A percentile compares a stretch with the other conserved stretches of the same genome.
phyloP scores from a whole-genome alignment of 2,797 vertebrate genomes.

The Sphaeramia orbicularis region DNA sequence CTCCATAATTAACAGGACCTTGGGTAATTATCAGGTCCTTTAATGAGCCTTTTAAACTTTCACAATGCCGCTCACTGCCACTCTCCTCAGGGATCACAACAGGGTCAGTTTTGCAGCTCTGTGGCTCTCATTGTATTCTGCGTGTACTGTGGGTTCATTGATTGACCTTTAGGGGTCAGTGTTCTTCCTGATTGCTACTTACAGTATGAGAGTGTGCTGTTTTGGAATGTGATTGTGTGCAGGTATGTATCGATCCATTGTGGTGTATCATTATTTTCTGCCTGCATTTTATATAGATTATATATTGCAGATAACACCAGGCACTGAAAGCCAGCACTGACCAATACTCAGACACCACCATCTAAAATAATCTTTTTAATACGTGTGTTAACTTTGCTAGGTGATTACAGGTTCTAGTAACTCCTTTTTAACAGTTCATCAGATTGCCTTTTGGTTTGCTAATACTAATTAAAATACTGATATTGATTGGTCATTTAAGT shows the following conservation, averaged over 20 bases:
- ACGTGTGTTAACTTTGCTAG: background rate
- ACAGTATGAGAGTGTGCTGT: background rate
- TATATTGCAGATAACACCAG: background rate
- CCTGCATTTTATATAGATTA: background rate
- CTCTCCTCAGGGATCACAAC: conserved; percentile 47
- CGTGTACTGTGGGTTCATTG: conserved; percentile 21
- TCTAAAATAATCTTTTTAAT: conserved; percentile 6
- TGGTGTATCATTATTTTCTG: conserved; percentile 7
- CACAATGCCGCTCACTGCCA: conserved; percentile 15
- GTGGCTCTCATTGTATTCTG: conserved; percentile 3
- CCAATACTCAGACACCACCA: background rate
- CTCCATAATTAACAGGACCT: conserved; percentile 72
- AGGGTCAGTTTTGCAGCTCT: conserved; percentile 37
- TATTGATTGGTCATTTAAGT: conserved; percentile 9
- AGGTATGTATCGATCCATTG: conserved; percentile 35
- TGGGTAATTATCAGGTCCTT: conserved; percentile 80
- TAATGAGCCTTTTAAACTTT: conserved; percentile 70
- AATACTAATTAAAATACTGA: background rate
- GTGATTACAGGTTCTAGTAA: background rate
- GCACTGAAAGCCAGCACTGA: background rate
- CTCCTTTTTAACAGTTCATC: conserved; percentile 6
- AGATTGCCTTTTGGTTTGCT: background rate
- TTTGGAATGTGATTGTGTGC: conserved; percentile 47
- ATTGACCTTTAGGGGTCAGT: conserved; percentile 84
- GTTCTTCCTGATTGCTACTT: conserved; percentile 58